Conservation (phyloP, 2,797 vertebrate genomes). For the Characodon lateralis region DNA sequence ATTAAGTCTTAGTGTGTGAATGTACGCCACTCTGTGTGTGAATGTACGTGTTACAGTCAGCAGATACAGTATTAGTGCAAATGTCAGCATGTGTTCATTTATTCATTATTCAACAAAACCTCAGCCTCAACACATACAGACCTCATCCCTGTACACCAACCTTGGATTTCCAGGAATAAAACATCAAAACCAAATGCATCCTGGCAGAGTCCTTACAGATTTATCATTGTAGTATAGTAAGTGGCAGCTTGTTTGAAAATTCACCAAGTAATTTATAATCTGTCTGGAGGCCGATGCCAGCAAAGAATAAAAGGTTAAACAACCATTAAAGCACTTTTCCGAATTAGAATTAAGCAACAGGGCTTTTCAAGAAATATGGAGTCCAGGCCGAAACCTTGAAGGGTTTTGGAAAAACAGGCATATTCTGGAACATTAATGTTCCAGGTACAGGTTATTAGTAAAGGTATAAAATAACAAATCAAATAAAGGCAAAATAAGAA, state of each 20-base stretch:
- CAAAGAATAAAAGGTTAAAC: conserved; percentile 42
- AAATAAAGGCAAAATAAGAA: not conserved
- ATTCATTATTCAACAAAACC: conserved; percentile 44
- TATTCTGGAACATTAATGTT: conserved; percentile 10
- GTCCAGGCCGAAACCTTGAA: conserved; percentile 30
- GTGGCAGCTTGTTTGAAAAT: conserved; percentile 16
- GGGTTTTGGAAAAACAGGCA: not conserved
- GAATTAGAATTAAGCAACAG: conserved; percentile 41
- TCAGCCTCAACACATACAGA: conserved; percentile 16
- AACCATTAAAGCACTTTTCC: conserved; percentile 43
- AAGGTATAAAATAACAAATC: not conserved
- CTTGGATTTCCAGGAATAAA: not conserved
- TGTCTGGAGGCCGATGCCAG: conserved; percentile 33
- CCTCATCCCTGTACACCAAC: conserved; percentile 7
- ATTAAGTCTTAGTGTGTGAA: conserved; percentile 14
- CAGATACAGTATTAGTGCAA: conserved; percentile 14
- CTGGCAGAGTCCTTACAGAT: conserved; percentile 1
- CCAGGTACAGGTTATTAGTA: not conserved
- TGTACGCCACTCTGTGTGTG: conserved; percentile 17
- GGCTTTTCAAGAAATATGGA: conserved; percentile 26
- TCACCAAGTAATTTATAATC: conserved; percentile 32
- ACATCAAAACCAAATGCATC: not conserved
- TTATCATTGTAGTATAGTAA: not conserved
- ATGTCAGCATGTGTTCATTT: conserved; percentile 43
- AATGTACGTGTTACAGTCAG: conserved; percentile 29